phyloP scores from a whole-genome alignment of 2,888 invertebrate genomes.

The Pammene fasciana region DNA sequence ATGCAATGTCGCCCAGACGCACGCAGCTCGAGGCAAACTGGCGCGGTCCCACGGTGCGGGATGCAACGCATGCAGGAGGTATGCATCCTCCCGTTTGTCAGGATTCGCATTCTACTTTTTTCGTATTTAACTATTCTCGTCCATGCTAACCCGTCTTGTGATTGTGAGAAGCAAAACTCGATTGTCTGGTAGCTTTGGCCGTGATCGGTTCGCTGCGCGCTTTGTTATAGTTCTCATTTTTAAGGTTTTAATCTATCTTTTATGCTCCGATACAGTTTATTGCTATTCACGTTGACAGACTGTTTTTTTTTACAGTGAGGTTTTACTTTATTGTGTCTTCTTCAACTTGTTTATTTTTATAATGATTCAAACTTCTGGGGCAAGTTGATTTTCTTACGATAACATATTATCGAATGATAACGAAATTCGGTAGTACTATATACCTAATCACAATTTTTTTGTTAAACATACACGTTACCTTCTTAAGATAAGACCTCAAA shows the following conservation, averaged over 20 bases:
- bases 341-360: constrained; percentile 1
- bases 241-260: constrained; percentile 52
- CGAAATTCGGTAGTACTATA: too few species aligned
- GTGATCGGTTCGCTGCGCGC: constrained; percentile 47
- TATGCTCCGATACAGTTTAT: constrained; percentile 56
- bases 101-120: constrained; percentile 70
- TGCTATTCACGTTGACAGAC: constrained; percentile 53
- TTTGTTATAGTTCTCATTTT: constrained; percentile 54
- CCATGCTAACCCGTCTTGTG: constrained; percentile 57
- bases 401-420: too few species aligned
- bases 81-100: constrained; percentile 59
- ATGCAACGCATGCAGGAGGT: constrained; percentile 57
- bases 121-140: constrained; percentile 49
- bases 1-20: constrained; percentile 47
- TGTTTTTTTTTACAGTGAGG: not conserved
- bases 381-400: too few species aligned
- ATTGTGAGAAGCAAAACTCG: constrained; percentile 76
- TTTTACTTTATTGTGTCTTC: too few species aligned
- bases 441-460: too few species aligned
- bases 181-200: constrained; percentile 51
- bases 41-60: constrained; percentile 68
- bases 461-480: too few species aligned
- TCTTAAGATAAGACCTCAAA: too few species aligned
- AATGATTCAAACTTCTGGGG: too few species aligned
- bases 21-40: constrained; percentile 50